Evolutionary conservation across 2,113 vertebrate genomes (phyloP), one percentile per base, ranked within the genome.

Genomic region (Gymnorhina tibicen): DNA sequence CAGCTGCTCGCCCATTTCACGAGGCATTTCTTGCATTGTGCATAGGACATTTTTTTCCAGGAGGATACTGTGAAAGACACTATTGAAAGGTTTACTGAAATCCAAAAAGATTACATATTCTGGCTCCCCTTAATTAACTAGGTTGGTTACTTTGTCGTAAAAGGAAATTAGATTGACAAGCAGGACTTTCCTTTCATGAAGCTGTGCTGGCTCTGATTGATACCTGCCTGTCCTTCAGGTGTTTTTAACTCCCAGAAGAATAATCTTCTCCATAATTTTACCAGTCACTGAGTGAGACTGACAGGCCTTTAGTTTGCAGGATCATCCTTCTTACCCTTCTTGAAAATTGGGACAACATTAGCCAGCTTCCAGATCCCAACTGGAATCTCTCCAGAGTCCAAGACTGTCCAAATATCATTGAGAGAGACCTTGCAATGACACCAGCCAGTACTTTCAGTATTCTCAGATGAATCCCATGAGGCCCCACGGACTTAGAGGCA

Each of bases 171-270:
- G 11, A 1, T 39, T 60, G 33, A 82, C 1, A n/a, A 68, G 20
- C 9, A n/a, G 11, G n/a, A 35, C n/a, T 42, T 69, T 22, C 17
- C 17, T 5, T 5, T 47, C 17, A 41, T 35, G 17, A 41, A 55
- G 13, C 24, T 0, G 0, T 41, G 20, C 13, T 82, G 16, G 20
- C 9, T 60, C 33, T 47, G n/a, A 75, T 30, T 1, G 0, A 60
- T n/a, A 33, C 1, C 16, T 1, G 1, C 5, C 10, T 35, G 24
- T 68, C 16, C 17, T 55, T 55, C n/a, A 27, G 13, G 10, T 35
- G 11, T 53, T 83, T 75, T 89, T 35, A 47, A 47, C 23, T 55
- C 17, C 14, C 30, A 55, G n/a, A 75, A 60, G 6, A 83, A 62
- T 39, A 52, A 59, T 21, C 6, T 60, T 46, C n/a, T 47, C 28